A percentile compares a stretch with the other conserved stretches of the same genome.
These are phyloP conservation scores for Acrossocheilus fasciatus DNA, from an alignment of 2,797 vertebrate species.

Conservation along the genomic window DNA sequence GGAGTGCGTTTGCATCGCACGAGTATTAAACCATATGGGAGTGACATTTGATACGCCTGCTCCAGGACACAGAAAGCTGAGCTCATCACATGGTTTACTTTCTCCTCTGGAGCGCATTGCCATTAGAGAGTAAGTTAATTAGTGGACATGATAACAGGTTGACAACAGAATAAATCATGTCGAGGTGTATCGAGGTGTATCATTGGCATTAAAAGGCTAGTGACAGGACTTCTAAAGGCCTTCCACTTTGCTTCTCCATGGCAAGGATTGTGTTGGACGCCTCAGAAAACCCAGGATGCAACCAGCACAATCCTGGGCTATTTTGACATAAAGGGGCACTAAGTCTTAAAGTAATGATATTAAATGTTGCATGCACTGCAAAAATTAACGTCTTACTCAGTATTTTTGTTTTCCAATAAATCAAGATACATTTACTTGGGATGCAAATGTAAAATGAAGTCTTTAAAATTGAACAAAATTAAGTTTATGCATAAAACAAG, in stretches of 20 bases:
- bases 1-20: slow-evolving; percentile 37
- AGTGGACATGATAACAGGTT: slow-evolving; percentile 28
- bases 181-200: slow-evolving; percentile 25
- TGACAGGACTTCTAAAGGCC: slow-evolving; percentile 2
- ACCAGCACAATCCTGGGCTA: background rate
- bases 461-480: too few species aligned
- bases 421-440: too few species aligned
- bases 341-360: too few species aligned
- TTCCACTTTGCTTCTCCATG: background rate
- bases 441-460: too few species aligned
- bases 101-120: slow-evolving; percentile 30
- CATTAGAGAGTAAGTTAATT: slow-evolving; percentile 20
- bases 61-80: slow-evolving; percentile 47
- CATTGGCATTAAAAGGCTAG: slow-evolving; percentile 35
- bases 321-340: background rate
- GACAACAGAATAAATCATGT: slow-evolving; percentile 6
- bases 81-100: slow-evolving; percentile 16
- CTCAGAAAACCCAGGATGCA: slow-evolving; percentile 26
- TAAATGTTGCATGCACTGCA: too few species aligned
- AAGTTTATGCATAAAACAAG: too few species aligned
- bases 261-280: slow-evolving; percentile 19
- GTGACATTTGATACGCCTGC: slow-evolving; percentile 51
- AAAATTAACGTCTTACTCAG: too few species aligned
- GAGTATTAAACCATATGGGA: slow-evolving; percentile 28
- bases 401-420: too few species aligned